Evolutionary conservation across 2,888 invertebrate species (phyloP), one percentile per base, ranked within the genome.

Genomic region (Pharmacophagus antenor): DNA sequence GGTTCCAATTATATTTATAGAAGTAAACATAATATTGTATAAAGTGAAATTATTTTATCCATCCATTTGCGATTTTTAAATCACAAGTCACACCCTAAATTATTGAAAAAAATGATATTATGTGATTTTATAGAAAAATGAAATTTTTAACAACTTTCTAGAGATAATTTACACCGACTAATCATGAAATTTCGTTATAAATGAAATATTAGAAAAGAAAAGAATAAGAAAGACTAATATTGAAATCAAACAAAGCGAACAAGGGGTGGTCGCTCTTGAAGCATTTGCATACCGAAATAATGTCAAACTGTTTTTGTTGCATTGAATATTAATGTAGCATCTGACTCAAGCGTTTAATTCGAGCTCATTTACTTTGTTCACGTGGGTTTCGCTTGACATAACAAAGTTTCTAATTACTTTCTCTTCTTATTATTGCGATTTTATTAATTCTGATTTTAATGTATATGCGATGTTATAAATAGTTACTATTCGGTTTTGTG

Each of bases 341-440:
- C 31, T 10, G 31, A 31, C 31, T 31, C 31, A 8, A 15, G 31
- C 10, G 10, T 10, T 31, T 31, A 12, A 31, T 22, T 22, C n/a
- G 17, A 17, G 41, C 4, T 21, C 17, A 25, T 17, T 22, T 31
- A 51, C 72, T 10, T 31, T 10, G 31, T 31, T 31, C 31, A 31
- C 10, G 31, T 31, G 10, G 12, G 31, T 31, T 31, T 4, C 7
- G 27, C 15, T 31, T 3, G 31, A 31, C 10, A 31, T 12, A 4
- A 27, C 7, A 31, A 67, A 15, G 27, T 8, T 27, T 27, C 27
- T 27, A 27, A 27, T 27, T 2, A 6, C 27, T 1, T 7, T 27
- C 3, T 10, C 10, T 10, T 27, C 10, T 27, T 27, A 1, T 8
- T 27, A 10, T 27, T 15, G 1, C 15, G 15, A 31, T 31, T 31